Percentiles rank a stretch among this genome's conserved stretches.
Conservation (phyloP, 2,888 invertebrate genomes). For the Tanypteryx hageni region DNA sequence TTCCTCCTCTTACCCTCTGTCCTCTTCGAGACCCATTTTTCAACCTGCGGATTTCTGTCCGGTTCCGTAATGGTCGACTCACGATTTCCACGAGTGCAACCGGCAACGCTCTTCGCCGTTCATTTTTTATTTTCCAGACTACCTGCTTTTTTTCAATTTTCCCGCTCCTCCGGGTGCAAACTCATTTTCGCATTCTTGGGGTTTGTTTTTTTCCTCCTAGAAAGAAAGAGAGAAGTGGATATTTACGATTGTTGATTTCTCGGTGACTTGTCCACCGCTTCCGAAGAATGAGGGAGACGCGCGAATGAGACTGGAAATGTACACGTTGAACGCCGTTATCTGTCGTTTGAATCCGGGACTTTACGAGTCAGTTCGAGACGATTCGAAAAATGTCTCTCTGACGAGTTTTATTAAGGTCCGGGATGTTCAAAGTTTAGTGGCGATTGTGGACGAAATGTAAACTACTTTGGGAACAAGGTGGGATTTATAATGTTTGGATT, state of each 20-base stretch:
- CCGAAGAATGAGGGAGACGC: slow-evolving; percentile 28
- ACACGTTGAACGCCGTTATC: neutral
- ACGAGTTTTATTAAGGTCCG: slow-evolving; percentile 8
- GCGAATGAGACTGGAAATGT: slow-evolving; percentile 13
- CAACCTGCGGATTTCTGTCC: neutral
- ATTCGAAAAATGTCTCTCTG: neutral
- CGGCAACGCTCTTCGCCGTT: neutral
- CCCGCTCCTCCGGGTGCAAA: neutral
- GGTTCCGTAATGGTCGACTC: slow-evolving; percentile 5
- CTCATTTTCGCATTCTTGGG: slow-evolving; percentile 19
- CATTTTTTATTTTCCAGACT: neutral
- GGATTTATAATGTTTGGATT: slow-evolving; percentile 24
- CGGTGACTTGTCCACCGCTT: neutral
- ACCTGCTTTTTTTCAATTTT: slow-evolving; percentile 32
- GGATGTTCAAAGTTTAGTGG: neutral
- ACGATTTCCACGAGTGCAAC: slow-evolving; percentile 25
- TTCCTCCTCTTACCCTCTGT: neutral
- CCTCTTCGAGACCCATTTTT: neutral
- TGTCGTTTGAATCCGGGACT: slow-evolving; percentile 17
- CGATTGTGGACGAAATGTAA: neutral
- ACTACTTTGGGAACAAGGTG: neutral
- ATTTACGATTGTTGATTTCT: slow-evolving; percentile 18
- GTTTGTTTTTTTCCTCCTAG: neutral
- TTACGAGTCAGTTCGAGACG: neutral
- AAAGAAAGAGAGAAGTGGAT: neutral